Evolutionary conservation across 2,797 vertebrate genomes (phyloP), one percentile per base, ranked within the genome.

Genomic region (Parambassis ranga): DNA sequence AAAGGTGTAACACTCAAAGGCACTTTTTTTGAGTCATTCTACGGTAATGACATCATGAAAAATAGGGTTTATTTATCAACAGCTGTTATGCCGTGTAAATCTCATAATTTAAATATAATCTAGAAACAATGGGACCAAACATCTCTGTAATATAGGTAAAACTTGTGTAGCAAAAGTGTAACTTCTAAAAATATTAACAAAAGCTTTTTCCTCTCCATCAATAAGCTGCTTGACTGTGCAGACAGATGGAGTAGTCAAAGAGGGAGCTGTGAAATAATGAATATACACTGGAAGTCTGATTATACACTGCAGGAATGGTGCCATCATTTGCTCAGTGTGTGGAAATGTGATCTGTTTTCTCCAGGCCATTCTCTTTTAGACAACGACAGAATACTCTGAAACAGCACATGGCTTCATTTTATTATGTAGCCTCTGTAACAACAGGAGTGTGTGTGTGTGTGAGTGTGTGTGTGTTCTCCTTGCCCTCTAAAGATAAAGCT

Each of bases 401-500:
- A 43, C n/a, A 49, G 14, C 4, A 15, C 44, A 19, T 27, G 19
- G 39, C 47, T 47, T 7, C 15, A 33, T 53, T 53, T 15, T 51
- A 48, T 57, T 46, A 38, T 39, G 59, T 38, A 52, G 42, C 18
- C 14, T 33, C 38, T 42, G 19, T 20, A 19, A 31, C 52, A 33
- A 47, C n/a, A n/a, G n/a, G n/a, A n/a, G n/a, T n/a, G n/a, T n/a
- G n/a, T n/a, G n/a, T n/a, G n/a, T n/a, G n/a, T n/a, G n/a, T n/a
- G n/a, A n/a, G n/a, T 37, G 7, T 6, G 20, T 39, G 31, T 42
- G 37, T 43, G 10, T 22, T 43, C 19, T 61, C 56, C 65, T 27
- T 44, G 1, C 24, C 33, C 38, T 55, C 52, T 38, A 18, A 47
- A 63, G 75, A 72, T 65, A 58, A 50, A 65, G 51, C 44, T 63